phyloP scores from a whole-genome alignment of 2,888 invertebrate genomes.

The Epicampocera succincta region DNA sequence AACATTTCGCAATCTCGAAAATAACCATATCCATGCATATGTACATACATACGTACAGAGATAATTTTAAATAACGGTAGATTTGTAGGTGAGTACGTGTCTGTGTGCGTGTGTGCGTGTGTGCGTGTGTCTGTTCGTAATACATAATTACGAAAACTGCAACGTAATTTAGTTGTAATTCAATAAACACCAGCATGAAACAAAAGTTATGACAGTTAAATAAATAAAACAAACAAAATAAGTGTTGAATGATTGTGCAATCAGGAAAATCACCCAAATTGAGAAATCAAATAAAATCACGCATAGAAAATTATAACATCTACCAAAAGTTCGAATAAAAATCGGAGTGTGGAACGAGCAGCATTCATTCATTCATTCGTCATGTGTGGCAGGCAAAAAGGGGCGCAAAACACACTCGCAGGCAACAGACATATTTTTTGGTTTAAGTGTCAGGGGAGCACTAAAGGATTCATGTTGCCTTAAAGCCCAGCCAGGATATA shows the following conservation, averaged over 20 bases:
- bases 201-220: conserved; percentile 66
- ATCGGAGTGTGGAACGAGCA: conserved; percentile 23
- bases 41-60: too few relatives aligned
- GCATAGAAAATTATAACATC: conserved; percentile 67
- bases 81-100: too few relatives aligned
- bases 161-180: conserved; percentile 28
- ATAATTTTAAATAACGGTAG: too few relatives aligned
- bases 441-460: conserved; percentile 77
- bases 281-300: conserved; percentile 77
- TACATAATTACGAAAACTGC: conserved; percentile 4
- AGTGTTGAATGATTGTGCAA: conserved; percentile 63
- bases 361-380: conserved; percentile 24
- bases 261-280: conserved; percentile 73
- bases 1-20: conserved; percentile 28
- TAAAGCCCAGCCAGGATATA: conserved; percentile 40
- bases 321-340: conserved; percentile 37
- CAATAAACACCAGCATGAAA: conserved; percentile 63
- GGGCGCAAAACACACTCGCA: conserved; percentile 25
- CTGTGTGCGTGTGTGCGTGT: too few relatives aligned
- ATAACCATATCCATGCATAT: conserved; percentile 5
- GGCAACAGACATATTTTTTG: conserved; percentile 38
- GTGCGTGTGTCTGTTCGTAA: too few relatives aligned
- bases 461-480: conserved; percentile 75
- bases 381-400: conserved; percentile 38
- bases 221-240: conserved; percentile 30